Evolutionary conservation across 2,888 invertebrate genomes (phyloP).

Genomic region (Ophraella communa): DNA sequence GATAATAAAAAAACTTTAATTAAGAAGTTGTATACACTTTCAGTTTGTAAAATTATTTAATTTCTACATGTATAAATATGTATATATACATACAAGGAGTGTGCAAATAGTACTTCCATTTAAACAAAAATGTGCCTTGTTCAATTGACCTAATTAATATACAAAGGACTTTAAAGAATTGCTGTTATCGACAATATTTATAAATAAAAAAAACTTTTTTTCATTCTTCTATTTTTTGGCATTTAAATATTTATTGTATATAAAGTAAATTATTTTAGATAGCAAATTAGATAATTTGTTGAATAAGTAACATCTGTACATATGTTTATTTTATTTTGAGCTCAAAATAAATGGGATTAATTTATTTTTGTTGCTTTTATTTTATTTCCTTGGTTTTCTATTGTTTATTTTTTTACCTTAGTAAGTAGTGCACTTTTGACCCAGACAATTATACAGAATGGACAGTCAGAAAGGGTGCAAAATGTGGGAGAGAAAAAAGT

Average conservation of each 20-base stretch:
- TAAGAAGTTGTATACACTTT: too few species aligned
- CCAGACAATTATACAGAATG: too few species aligned
- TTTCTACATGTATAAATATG: background rate
- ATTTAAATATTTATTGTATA: conserved; percentile 44
- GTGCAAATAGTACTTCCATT: background rate
- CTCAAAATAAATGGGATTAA: conserved; percentile 58
- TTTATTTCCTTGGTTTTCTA: conserved; percentile 44
- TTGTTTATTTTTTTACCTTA: conserved; percentile 11
- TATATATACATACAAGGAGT: background rate
- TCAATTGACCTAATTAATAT: background rate
- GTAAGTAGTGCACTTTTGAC: background rate
- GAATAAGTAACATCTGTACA: conserved; percentile 50
- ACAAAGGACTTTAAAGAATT: background rate
- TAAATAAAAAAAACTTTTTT: conserved; percentile 3
- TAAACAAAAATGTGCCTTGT: conserved; percentile 1
- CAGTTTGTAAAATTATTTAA: too few species aligned
- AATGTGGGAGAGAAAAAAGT: too few species aligned
- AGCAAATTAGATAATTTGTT: conserved; percentile 47
- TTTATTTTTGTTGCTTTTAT: conserved; percentile 54
- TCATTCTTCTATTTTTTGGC: background rate
- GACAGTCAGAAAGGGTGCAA: too few species aligned
- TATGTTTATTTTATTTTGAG: conserved; percentile 57
- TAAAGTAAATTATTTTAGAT: conserved; percentile 48
- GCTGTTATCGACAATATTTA: background rate
- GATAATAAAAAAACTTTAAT: too few species aligned